phyloP scores from a whole-genome alignment of 2,113 vertebrate genomes.

The Talpa occidentalis region DNA sequence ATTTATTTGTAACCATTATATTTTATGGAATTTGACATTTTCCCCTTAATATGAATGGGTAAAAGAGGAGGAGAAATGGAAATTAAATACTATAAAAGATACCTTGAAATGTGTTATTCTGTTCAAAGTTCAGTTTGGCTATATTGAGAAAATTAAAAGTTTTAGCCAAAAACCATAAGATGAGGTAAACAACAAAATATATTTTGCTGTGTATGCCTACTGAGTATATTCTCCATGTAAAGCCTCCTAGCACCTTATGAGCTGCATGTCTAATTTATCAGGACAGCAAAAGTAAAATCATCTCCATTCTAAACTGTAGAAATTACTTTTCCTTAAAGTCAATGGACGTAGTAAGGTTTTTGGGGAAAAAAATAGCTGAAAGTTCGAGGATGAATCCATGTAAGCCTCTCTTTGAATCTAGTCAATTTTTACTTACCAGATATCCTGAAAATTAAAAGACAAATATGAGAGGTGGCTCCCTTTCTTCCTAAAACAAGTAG shows the following conservation, averaged over 20 bases:
- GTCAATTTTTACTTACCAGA: constrained; percentile 19
- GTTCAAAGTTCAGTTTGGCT: constrained; percentile 66
- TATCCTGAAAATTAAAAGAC: constrained; percentile 20
- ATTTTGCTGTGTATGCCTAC: neutral
- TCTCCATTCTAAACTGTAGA: neutral
- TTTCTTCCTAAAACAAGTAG: neutral
- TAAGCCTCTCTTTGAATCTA: constrained; percentile 3
- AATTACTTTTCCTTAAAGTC: constrained; percentile 17
- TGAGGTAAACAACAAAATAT: constrained; percentile 1
- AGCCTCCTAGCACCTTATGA: neutral
- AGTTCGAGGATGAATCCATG: neutral
- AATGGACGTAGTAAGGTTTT: neutral
- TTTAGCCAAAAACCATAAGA: constrained; percentile 59
- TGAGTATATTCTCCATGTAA: neutral
- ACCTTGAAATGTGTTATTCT: constrained; percentile 64
- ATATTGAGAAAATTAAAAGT: constrained; percentile 74
- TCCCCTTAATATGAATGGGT: constrained; percentile 56
- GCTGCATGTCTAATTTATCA: neutral
- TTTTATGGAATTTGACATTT: constrained; percentile 61
- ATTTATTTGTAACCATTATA: constrained; percentile 58
- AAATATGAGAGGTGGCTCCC: neutral
- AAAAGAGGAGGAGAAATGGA: constrained; percentile 46
- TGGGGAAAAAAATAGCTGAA: neutral
- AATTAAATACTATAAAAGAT: constrained; percentile 63
- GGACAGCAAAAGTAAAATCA: neutral